These are phyloP conservation scores for Herpetotheres cachinnans DNA, from an alignment of 2,113 vertebrate genomes.

Conservation along the genomic window DNA sequence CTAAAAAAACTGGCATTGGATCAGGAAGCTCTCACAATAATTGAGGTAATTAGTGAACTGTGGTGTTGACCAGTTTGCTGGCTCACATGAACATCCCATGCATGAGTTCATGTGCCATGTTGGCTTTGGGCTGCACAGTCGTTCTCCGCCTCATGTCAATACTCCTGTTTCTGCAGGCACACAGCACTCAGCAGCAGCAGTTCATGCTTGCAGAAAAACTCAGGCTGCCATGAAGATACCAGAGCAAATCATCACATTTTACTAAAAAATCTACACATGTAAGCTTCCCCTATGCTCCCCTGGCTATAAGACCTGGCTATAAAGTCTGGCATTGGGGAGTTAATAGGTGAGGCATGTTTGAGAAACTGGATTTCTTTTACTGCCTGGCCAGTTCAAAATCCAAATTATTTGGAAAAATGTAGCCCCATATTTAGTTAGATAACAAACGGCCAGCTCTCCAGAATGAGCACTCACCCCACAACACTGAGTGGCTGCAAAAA, in stretches of 20 bases:
- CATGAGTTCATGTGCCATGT: accelerated
- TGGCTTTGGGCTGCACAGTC: neutral
- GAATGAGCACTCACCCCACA: neutral
- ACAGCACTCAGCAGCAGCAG: neutral
- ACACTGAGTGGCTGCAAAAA: neutral
- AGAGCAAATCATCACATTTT: neutral
- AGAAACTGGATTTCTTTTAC: neutral
- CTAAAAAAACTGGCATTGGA: neutral
- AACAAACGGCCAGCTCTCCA: neutral
- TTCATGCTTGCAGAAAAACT: neutral
- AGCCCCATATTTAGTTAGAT: accelerated
- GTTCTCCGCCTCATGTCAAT: neutral
- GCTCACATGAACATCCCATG: neutral
- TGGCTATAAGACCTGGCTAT: neutral
- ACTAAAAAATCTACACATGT: neutral
- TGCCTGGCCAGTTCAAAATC: neutral
- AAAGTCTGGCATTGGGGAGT: neutral
- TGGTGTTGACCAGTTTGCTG: neutral
- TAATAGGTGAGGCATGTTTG: accelerated
- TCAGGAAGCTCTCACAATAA: neutral
- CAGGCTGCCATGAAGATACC: neutral
- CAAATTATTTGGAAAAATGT: neutral
- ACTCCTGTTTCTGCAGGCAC: neutral
- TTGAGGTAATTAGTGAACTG: neutral
- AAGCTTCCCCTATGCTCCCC: neutral